A percentile compares a stretch with the other conserved stretches of the same genome.
Evolutionary conservation across 1,140 invertebrate genomes (phyloP).

Genomic region (Cydia strobilella): DNA sequence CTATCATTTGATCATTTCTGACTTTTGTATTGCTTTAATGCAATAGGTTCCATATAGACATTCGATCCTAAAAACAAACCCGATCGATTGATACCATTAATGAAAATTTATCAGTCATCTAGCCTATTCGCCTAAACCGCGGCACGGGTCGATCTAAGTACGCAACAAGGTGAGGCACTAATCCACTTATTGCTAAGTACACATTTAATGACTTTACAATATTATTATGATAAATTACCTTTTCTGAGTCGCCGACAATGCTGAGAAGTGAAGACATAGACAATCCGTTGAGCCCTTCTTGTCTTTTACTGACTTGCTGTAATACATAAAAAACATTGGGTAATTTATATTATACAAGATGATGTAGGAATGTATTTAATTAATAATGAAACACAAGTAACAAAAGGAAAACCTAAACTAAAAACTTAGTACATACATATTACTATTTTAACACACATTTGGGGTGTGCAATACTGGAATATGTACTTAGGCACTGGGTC

Average conservation of each 20-base stretch:
- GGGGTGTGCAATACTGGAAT: too few relatives aligned
- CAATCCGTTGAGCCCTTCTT: neutral
- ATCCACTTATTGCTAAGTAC: neutral
- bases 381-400: too few relatives aligned
- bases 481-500: too few relatives aligned
- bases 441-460: too few relatives aligned
- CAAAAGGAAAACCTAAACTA: too few relatives aligned
- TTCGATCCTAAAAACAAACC: too few relatives aligned
- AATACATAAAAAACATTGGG: conserved; percentile 36
- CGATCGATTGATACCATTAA: too few relatives aligned
- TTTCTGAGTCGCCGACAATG: conserved; percentile 10
- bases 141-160: neutral
- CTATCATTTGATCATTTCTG: too few relatives aligned
- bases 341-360: neutral
- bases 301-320: conserved; percentile 18
- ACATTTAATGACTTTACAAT: neutral
- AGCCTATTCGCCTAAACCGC: neutral
- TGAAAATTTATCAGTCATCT: too few relatives aligned
- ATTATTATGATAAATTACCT: conserved; percentile 5
- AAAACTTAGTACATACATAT: too few relatives aligned
- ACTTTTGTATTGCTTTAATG: too few relatives aligned
- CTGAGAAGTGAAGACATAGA: conserved; percentile 9
- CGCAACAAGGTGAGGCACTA: neutral
- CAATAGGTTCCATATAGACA: too few relatives aligned
- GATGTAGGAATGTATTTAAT: neutral